Conservation (phyloP, 1,140 invertebrate genomes). For the Thrips palmi region DNA sequence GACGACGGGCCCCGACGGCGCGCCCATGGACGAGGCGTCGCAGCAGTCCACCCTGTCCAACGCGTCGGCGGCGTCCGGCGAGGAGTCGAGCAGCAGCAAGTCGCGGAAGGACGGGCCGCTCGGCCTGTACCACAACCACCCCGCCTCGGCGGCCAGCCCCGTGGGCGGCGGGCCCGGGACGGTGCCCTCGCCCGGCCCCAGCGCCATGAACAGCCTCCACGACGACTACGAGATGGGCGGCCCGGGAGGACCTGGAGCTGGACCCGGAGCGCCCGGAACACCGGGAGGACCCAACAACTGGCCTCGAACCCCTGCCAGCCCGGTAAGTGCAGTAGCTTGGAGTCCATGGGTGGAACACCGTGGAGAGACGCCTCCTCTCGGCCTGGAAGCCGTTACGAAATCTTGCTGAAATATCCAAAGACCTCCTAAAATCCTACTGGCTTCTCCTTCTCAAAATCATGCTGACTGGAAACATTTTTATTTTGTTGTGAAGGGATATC, state of each 20-base stretch:
- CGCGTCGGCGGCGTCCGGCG: slow-evolving; percentile 71
- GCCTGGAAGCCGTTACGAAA: too few species aligned
- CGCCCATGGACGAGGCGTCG: slow-evolving; percentile 70
- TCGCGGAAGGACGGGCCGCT: slow-evolving; percentile 42
- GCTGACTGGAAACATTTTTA: too few species aligned
- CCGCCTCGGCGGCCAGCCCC: slow-evolving; percentile 40
- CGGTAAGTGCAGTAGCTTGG: slow-evolving; percentile 35
- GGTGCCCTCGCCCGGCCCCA: slow-evolving; percentile 61
- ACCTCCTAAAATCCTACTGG: too few species aligned
- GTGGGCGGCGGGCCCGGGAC: slow-evolving; percentile 49
- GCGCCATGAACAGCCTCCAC: slow-evolving; percentile 62
- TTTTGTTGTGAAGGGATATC: slow-evolving; percentile 7
- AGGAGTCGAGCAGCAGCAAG: slow-evolving; percentile 60
- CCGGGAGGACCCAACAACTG: slow-evolving; percentile 65
- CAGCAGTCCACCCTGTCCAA: slow-evolving; percentile 83
- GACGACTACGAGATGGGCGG: slow-evolving; percentile 55
- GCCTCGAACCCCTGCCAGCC: slow-evolving; percentile 76
- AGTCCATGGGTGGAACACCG: not conserved
- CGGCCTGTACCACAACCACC: slow-evolving; percentile 15
- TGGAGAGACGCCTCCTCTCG: not conserved
- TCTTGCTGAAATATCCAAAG: not conserved
- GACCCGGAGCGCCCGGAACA: too few species aligned
- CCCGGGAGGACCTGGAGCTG: too few species aligned
- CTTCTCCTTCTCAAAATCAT: too few species aligned
- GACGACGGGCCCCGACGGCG: slow-evolving; percentile 71